Base-by-base conservation (phyloP, 1,140 invertebrate species). In the Hycleus phaleratus region DNA sequence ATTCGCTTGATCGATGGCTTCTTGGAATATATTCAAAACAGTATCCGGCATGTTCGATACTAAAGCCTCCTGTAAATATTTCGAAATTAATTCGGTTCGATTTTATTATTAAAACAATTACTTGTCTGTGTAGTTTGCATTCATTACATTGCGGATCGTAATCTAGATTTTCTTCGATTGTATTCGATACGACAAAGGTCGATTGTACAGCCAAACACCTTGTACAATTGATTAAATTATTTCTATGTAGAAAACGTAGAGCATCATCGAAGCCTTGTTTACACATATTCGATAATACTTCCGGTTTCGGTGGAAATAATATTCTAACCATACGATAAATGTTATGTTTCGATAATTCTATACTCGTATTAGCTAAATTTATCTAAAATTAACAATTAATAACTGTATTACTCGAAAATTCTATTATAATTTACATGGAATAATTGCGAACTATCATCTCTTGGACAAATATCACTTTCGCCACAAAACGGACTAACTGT, bases 231-330 rank as follows among this genome's bases (percentile, higher is more conserved):
- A 94, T 91, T 49, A 94, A 75, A 74, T 93, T 94, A 72, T 96
- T 95, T 58, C 87, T 83, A 62, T 95, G 92, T 46, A 98, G 77
- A 77, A 95, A 98, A 52, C 88, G 81, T 0, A 98, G 78, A 0
- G 94, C 92, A 75, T 99, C 96, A 66, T 97, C 93, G 73, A 98
- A 99, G 12, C 95, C 96, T 78, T 98, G 95, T 68, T 95, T 91
- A 73, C 95, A 98, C 85, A 98, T 96, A 66, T 92, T 91, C 57
- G 91, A 93, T 12, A 93, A 75, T 57, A 91, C 85, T 77, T 98
- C 94, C 3, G 93, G 90, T 67, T 89, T 89, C 1, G 95, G 95
- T 24, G 97, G 96, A 73, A 97, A 97, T 4, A 99, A 77, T 67
- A 95, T 95, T 59, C 91, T 82, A 0, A 87, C 84, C 68, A 98